Evolutionary conservation across 2,888 invertebrate species (phyloP).

Genomic region (Ormyrus pomaceus): DNA sequence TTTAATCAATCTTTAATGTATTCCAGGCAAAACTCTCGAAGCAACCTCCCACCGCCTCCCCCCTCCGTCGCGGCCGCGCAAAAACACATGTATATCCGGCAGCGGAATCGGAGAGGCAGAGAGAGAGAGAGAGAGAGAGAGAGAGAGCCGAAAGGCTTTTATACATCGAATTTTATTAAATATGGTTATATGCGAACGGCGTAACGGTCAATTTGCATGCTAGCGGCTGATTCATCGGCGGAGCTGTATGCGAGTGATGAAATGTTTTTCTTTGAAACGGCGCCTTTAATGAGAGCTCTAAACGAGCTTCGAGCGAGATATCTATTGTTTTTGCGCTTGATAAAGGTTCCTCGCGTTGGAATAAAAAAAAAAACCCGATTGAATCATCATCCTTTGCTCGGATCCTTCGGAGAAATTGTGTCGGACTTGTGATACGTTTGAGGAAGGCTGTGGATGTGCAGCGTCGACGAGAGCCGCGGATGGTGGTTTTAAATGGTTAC

Average conservation of each 20-base stretch:
- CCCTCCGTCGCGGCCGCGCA: neutral
- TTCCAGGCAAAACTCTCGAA: too few species aligned
- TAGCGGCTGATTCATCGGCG: slow-evolving; percentile 36
- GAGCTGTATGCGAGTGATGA: neutral
- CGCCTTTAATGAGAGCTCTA: too few species aligned
- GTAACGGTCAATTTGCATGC: slow-evolving; percentile 38
- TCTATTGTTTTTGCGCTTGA: slow-evolving; percentile 10
- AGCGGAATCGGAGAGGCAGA: neutral
- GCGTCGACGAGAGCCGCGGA: too few species aligned
- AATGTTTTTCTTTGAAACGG: slow-evolving; percentile 32
- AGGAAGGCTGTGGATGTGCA: too few species aligned
- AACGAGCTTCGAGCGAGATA: neutral
- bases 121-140: slow-evolving; percentile 1
- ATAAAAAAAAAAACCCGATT: neutral
- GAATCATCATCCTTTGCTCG: neutral
- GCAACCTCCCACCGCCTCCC: neutral
- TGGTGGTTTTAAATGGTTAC: too few species aligned
- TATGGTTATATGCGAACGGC: slow-evolving; percentile 18
- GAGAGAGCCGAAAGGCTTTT: slow-evolving; percentile 14
- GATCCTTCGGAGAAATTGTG: too few species aligned
- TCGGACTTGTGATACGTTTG: neutral
- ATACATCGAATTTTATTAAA: slow-evolving; percentile 27
- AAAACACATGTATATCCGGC: neutral
- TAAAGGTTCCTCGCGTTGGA: neutral
- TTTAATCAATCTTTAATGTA: too few species aligned